These are phyloP conservation scores for Enteromius radiatus DNA, from an alignment of 2,797 vertebrate species.

Conservation along the genomic window DNA sequence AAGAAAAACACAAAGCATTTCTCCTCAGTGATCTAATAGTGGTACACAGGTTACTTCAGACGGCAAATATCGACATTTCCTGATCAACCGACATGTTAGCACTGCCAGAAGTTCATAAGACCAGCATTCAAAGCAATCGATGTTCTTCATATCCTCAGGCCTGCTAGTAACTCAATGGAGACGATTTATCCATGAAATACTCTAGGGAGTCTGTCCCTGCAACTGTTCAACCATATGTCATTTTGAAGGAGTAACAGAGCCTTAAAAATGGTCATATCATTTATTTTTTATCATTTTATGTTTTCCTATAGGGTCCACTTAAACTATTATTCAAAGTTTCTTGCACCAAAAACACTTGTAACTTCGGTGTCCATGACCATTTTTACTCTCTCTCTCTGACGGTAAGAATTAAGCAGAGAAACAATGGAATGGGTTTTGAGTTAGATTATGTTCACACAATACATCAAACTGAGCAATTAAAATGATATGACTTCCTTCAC, in stretches of 20 bases:
- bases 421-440: background rate
- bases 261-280: conserved; percentile 7
- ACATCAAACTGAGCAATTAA: background rate
- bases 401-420: background rate
- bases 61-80: conserved; percentile 3
- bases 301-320: conserved; percentile 20
- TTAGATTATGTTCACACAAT: background rate
- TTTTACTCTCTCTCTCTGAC: background rate
- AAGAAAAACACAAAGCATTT: background rate
- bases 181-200: conserved; percentile 8
- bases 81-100: conserved; percentile 10
- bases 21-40: background rate
- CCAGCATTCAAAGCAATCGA: conserved; percentile 20
- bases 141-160: conserved; percentile 19
- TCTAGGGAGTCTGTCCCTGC: background rate
- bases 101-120: background rate
- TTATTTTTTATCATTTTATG: background rate
- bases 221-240: conserved; percentile 11
- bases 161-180: background rate
- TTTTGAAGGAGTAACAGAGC: background rate
- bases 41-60: background rate
- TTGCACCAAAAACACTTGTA: background rate
- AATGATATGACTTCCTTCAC: background rate
- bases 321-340: conserved; percentile 5
- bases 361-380: background rate